Conservation (phyloP, 2,797 vertebrate genomes). For the Lateolabrax maculatus region DNA sequence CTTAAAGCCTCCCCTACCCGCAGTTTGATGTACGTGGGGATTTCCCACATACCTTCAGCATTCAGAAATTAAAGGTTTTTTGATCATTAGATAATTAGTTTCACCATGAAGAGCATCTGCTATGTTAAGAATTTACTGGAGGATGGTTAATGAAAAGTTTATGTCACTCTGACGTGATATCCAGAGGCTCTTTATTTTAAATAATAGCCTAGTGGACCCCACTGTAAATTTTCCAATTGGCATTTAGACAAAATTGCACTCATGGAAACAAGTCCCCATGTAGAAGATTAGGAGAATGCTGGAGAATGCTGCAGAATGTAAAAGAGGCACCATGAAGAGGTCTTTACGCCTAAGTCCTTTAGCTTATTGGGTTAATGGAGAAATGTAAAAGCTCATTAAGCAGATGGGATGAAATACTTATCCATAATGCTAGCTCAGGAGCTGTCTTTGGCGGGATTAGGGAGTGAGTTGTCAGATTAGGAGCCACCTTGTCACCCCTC, state of each 20-base stretch:
- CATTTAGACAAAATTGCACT: slow-evolving; percentile 4
- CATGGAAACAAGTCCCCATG: neutral
- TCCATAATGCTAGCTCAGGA: slow-evolving; percentile 57
- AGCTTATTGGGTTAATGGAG: slow-evolving; percentile 73
- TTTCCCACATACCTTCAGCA: neutral
- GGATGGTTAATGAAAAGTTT: neutral
- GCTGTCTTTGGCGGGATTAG: slow-evolving; percentile 58
- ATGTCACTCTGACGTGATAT: neutral
- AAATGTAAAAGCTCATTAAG: slow-evolving; percentile 75
- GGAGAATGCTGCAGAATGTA: slow-evolving; percentile 16
- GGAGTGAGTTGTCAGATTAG: slow-evolving; percentile 61
- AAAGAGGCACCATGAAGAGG: slow-evolving; percentile 30
- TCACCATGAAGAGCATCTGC: too few species aligned
- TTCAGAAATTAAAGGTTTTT: neutral
- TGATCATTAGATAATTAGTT: too few species aligned
- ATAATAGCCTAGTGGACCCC: neutral
- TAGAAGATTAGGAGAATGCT: slow-evolving; percentile 20
- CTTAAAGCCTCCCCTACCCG: neutral
- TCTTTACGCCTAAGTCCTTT: slow-evolving; percentile 65
- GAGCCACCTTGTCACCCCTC: slow-evolving; percentile 55
- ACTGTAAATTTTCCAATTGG: neutral
- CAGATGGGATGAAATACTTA: slow-evolving; percentile 74
- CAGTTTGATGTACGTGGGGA: neutral
- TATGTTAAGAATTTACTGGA: neutral
- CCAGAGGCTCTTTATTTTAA: neutral